phyloP scores from a whole-genome alignment of 2,888 invertebrate species.

The Tetropium fuscum region DNA sequence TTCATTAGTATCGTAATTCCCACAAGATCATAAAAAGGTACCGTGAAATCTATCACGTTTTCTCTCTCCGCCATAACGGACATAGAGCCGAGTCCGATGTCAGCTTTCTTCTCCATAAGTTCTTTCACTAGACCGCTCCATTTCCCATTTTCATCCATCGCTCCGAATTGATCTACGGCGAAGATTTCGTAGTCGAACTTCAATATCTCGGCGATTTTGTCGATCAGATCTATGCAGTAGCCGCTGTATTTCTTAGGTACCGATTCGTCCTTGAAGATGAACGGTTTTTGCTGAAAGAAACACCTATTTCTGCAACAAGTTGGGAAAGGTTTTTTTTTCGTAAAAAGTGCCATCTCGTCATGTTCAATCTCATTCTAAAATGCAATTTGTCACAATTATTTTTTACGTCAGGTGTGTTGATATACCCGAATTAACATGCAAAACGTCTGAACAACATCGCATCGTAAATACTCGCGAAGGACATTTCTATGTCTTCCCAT shows the following conservation, averaged over 20 bases:
- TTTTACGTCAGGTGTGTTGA: no score
- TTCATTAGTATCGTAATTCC: conserved; percentile 97
- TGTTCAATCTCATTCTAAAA: no score
- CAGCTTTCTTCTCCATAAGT: conserved; percentile 76
- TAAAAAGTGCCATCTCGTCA: no score
- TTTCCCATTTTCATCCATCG: conserved; percentile 84
- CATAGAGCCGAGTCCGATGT: conserved; percentile 93
- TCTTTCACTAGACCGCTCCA: conserved; percentile 72
- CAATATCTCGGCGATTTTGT: conserved; percentile 85
- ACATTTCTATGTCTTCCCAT: no score
- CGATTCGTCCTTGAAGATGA: conserved; percentile 78
- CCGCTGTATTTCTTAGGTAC: conserved; percentile 80
- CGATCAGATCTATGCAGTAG: conserved; percentile 94
- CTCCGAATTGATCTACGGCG: conserved; percentile 87
- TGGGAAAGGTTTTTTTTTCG: no score
- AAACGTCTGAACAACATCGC: no score
- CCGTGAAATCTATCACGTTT: conserved; percentile 97
- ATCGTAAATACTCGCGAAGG: no score
- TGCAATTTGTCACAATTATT: no score
- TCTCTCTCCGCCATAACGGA: conserved; percentile 98
- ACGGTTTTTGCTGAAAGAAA: conserved; percentile 82
- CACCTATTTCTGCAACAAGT: no score
- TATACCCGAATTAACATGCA: no score
- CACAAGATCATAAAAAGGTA: conserved; percentile 97
- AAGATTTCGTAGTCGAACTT: conserved; percentile 93